Conservation (phyloP, 1,140 invertebrate genomes). For the Scaptomyza montana region DNA sequence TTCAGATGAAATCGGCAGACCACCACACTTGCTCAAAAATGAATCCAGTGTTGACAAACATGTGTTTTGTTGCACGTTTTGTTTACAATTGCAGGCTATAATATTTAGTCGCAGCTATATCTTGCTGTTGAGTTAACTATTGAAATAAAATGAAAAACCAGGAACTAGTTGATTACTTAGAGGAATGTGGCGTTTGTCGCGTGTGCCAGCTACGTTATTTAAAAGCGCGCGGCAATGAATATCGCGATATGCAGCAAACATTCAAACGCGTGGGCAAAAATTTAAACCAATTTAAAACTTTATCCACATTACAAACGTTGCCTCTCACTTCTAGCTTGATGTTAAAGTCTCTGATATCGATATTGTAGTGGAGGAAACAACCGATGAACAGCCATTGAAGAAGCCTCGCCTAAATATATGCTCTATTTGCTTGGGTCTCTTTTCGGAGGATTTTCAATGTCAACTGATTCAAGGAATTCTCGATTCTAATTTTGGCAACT, state of each 20-base stretch:
- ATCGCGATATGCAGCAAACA: constrained; percentile 81
- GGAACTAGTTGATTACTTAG: constrained; percentile 83
- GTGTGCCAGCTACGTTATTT: constrained; percentile 85
- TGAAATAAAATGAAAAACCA: constrained; percentile 69
- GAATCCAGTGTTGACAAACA: constrained; percentile 13
- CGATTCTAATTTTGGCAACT: constrained; percentile 76
- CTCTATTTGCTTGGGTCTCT: constrained; percentile 87
- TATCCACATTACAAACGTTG: background rate
- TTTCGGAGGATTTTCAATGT: constrained; percentile 85
- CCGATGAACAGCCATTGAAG: constrained; percentile 59
- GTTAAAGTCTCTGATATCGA: constrained; percentile 38
- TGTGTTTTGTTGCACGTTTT: constrained; percentile 47
- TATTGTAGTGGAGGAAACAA: background rate
- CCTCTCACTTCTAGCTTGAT: constrained; percentile 44
- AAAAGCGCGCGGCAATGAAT: constrained; percentile 83
- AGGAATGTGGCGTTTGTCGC: constrained; percentile 84
- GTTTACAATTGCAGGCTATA: constrained; percentile 42
- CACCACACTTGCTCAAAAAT: background rate
- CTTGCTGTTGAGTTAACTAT: constrained; percentile 17
- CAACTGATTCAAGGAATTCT: constrained; percentile 84
- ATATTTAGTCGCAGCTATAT: background rate
- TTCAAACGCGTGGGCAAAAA: constrained; percentile 74
- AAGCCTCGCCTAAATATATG: constrained; percentile 84
- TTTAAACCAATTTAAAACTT: background rate
- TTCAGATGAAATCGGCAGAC: background rate